Conservation (phyloP, 1,140 invertebrate species). For the Helicoverpa zea region DNA sequence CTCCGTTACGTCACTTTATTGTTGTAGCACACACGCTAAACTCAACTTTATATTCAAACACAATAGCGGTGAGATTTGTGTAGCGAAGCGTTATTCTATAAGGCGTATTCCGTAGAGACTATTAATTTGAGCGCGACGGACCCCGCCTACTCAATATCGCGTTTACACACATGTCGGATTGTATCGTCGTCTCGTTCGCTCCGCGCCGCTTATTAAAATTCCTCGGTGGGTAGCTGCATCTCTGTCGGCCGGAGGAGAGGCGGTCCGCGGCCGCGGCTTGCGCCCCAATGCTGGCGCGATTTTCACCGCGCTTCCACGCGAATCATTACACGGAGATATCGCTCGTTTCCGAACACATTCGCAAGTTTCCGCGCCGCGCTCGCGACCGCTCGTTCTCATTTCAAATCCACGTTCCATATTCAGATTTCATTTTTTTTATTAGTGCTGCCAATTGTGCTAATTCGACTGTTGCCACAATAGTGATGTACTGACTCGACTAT, state of each 20-base stretch:
- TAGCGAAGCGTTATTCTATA: slow-evolving; percentile 60
- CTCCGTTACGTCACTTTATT: slow-evolving; percentile 68
- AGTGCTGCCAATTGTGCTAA: slow-evolving; percentile 57
- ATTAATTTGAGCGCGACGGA: slow-evolving; percentile 85
- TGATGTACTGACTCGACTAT: slow-evolving; percentile 41
- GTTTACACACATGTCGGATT: slow-evolving; percentile 80
- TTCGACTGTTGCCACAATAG: slow-evolving; percentile 31
- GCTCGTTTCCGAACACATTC: slow-evolving; percentile 67
- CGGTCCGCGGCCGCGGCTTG: slow-evolving; percentile 68
- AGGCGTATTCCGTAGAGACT: slow-evolving; percentile 78
- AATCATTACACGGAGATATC: slow-evolving; percentile 74
- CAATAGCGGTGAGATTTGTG: slow-evolving; percentile 53
- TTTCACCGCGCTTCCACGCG: slow-evolving; percentile 82
- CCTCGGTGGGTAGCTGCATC: slow-evolving; percentile 79
- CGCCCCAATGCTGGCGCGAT: slow-evolving; percentile 82
- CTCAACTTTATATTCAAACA: slow-evolving; percentile 42
- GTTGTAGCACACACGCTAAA: slow-evolving; percentile 32
- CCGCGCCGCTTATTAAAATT: slow-evolving; percentile 86
- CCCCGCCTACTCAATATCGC: slow-evolving; percentile 82
- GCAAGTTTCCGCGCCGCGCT: slow-evolving; percentile 55
- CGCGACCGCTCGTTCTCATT: slow-evolving; percentile 38
- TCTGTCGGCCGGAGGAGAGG: slow-evolving; percentile 78
- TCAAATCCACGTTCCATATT: slow-evolving; percentile 43
- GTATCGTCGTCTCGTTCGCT: slow-evolving; percentile 79
- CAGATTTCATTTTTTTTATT: slow-evolving; percentile 42